phyloP scores from a whole-genome alignment of 2,797 vertebrate species.

The Scomberomorus guttatus region DNA sequence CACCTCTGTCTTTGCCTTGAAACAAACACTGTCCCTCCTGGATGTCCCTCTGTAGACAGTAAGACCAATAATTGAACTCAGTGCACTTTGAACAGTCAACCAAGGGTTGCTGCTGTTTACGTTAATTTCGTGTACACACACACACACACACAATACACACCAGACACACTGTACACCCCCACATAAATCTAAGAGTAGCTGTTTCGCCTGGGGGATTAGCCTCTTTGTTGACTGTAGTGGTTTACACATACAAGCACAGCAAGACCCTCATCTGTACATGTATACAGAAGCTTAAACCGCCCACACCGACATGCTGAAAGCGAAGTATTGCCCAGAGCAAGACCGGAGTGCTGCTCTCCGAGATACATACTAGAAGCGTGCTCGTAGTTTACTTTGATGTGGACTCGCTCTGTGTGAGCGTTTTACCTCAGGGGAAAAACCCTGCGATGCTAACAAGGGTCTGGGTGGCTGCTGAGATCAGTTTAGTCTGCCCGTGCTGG shows the following conservation, averaged over 20 bases:
- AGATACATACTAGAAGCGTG: slow-evolving; percentile 38
- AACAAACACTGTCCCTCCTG: slow-evolving; percentile 37
- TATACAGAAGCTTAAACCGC: slow-evolving; percentile 72
- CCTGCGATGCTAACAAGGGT: slow-evolving; percentile 70
- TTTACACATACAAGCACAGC: slow-evolving; percentile 64
- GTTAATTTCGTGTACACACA: slow-evolving; percentile 43
- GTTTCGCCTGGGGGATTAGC: slow-evolving; percentile 73
- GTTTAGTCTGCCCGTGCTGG: slow-evolving; percentile 27
- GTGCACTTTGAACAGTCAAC: slow-evolving; percentile 57
- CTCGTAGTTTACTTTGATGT: slow-evolving; percentile 69
- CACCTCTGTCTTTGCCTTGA: slow-evolving; percentile 1
- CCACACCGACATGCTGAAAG: slow-evolving; percentile 65
- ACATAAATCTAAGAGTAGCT: slow-evolving; percentile 58
- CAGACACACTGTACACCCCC: slow-evolving; percentile 63
- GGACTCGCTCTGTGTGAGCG: slow-evolving; percentile 63
- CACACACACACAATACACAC: slow-evolving; percentile 39
- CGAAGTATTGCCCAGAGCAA: slow-evolving; percentile 60
- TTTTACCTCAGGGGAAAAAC: slow-evolving; percentile 57
- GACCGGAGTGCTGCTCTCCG: slow-evolving; percentile 47
- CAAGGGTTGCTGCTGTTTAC: slow-evolving; percentile 42
- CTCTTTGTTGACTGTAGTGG: slow-evolving; percentile 75
- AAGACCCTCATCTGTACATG: slow-evolving; percentile 56
- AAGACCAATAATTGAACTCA: slow-evolving; percentile 53
- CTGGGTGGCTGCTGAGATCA: slow-evolving; percentile 57
- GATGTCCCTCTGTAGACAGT: slow-evolving; percentile 16